A percentile compares a stretch with the other conserved stretches of the same genome.
Conservation (phyloP, 1,140 invertebrate genomes). For the Polypedilum vanderplanki region DNA sequence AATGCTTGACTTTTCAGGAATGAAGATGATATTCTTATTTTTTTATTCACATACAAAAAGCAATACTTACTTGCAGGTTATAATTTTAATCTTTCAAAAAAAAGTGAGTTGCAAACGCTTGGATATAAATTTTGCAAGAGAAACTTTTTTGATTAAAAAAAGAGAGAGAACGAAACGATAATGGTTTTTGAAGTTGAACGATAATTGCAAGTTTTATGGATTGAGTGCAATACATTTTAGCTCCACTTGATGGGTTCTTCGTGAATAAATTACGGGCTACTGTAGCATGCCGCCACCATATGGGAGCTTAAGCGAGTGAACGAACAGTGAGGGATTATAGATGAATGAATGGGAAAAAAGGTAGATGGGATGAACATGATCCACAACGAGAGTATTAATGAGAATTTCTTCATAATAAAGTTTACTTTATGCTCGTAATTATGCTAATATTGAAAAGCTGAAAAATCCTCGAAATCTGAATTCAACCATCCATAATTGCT, state of each 20-base stretch:
- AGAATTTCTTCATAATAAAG: neutral
- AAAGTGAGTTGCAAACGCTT: neutral
- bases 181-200: conserved; percentile 17
- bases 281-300: neutral
- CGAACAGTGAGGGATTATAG: neutral
- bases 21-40: neutral
- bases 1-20: neutral
- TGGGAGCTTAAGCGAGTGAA: neutral
- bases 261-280: conserved; percentile 8
- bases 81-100: neutral
- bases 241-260: conserved; percentile 7
- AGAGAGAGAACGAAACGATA: conserved; percentile 17
- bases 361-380: neutral
- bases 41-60: neutral
- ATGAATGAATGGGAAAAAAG: neutral
- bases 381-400: conserved; percentile 9
- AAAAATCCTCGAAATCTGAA: conserved; percentile 13
- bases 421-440: neutral
- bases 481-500: neutral
- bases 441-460: neutral
- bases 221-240: conserved; percentile 19
- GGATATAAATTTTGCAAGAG: neutral
- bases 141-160: conserved; percentile 12
- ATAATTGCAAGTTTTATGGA: conserved; percentile 19
- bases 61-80: neutral